Conservation (phyloP, 2,888 invertebrate genomes). For the Limnephilus rhombicus region DNA sequence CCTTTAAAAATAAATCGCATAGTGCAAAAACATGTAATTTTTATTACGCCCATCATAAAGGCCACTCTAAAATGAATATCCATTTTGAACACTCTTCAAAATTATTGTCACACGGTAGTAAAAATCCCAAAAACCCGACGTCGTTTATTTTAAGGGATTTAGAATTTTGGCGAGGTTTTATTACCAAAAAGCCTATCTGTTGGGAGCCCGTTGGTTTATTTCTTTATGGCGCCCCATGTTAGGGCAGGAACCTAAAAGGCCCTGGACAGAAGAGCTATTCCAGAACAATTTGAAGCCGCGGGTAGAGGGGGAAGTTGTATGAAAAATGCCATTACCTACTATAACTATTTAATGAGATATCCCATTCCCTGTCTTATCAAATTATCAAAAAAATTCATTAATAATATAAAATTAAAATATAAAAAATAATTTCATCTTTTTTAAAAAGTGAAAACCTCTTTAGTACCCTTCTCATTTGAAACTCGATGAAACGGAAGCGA, state of each 20-base stretch:
- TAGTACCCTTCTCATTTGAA: too few relatives aligned
- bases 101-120: background rate
- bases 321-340: too few relatives aligned
- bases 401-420: too few relatives aligned
- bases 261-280: too few relatives aligned
- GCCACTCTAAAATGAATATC: background rate
- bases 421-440: too few relatives aligned
- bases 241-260: background rate
- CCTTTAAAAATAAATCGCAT: background rate
- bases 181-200: background rate
- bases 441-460: too few relatives aligned
- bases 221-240: background rate
- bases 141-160: background rate
- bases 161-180: background rate
- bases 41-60: background rate
- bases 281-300: too few relatives aligned
- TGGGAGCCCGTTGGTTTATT: background rate
- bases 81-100: background rate
- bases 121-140: background rate
- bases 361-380: too few relatives aligned
- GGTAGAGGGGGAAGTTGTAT: too few relatives aligned
- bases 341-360: too few relatives aligned
- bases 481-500: too few relatives aligned
- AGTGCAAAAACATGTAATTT: background rate
- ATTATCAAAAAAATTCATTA: too few relatives aligned